Evolutionary conservation across 2,113 vertebrate species (phyloP).

Genomic region (Herpetotheres cachinnans): DNA sequence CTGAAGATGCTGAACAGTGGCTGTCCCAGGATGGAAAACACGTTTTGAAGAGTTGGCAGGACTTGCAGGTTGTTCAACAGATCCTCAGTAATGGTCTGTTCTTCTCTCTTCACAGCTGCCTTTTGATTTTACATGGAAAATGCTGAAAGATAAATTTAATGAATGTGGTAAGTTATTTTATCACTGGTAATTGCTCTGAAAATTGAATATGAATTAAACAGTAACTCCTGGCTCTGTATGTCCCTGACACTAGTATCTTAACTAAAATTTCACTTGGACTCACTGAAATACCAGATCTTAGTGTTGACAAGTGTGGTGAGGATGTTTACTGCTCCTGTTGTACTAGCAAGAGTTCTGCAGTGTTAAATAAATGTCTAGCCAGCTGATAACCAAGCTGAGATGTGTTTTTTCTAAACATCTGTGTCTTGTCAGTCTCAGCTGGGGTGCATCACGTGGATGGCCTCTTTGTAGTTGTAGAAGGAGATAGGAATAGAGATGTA

Average conservation of each 20-base stretch:
- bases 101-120: conserved; percentile 81
- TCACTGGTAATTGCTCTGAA: neutral
- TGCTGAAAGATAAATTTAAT: conserved; percentile 97
- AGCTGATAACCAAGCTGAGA: neutral
- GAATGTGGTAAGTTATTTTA: conserved; percentile 85
- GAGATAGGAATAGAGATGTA: neutral
- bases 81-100: neutral
- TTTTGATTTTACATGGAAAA: conserved; percentile 98
- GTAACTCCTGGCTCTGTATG: neutral
- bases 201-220: neutral
- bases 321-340: neutral
- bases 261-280: neutral
- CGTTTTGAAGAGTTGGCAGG: neutral
- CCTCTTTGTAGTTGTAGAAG: too few relatives aligned
- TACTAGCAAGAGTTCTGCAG: neutral
- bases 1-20: neutral
- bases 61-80: neutral
- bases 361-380: too few relatives aligned
- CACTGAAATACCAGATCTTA: neutral
- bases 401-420: too few relatives aligned
- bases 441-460: neutral
- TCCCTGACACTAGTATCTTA: neutral
- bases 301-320: neutral
- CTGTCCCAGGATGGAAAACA: rapidly evolving
- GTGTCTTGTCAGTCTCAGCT: too few relatives aligned